Evolutionary conservation across 2,113 vertebrate genomes (phyloP), one percentile per base, ranked within the genome.

Genomic region (Salvelinus fontinalis): DNA sequence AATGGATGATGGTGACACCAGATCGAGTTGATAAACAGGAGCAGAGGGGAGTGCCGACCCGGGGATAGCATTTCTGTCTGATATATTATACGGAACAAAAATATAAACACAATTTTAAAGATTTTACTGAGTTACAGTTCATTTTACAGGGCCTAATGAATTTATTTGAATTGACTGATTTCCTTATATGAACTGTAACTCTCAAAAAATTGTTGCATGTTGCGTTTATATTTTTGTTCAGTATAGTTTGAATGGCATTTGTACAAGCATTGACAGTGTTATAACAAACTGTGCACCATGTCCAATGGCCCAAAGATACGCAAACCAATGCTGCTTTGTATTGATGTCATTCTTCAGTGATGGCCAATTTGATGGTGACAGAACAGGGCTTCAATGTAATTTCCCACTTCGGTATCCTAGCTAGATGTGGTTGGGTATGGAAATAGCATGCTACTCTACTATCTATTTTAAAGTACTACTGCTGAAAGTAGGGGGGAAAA

Each of bases 271-370:
- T 66, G 75, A 70, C 65, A 67, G 79, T 12, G 57, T 72, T 59
- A 60, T 13, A 64, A 57, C 29, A 59, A 24, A 74, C 34, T 34
- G 13, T 27, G 24, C 22, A 74, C 49, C 49, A 66, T 26, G 64
- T 49, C 20, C 24, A 29, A 64, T 39, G 49, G 66, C 27, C 76
- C 44, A 20, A 57, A 27, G 80, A 81, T 70, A 70, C 26, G 13
- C 73, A 71, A 69, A 4, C 26, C 18, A 39, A 51, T 9, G 39
- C 39, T 44, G 39, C 39, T 44, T 12, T 44, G 39, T 9, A 66
- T 70, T 75, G 51, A 71, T 73, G 26, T 75, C 75, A 76, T 73
- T 79, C 80, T 27, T 83, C 78, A 75, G 65, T 18, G 72, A 70
- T 27, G 75, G 64, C 31, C 67, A 72, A 75, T 83, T 69, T 76